phyloP scores from a whole-genome alignment of 2,888 invertebrate species.

The Philereme vetulata region DNA sequence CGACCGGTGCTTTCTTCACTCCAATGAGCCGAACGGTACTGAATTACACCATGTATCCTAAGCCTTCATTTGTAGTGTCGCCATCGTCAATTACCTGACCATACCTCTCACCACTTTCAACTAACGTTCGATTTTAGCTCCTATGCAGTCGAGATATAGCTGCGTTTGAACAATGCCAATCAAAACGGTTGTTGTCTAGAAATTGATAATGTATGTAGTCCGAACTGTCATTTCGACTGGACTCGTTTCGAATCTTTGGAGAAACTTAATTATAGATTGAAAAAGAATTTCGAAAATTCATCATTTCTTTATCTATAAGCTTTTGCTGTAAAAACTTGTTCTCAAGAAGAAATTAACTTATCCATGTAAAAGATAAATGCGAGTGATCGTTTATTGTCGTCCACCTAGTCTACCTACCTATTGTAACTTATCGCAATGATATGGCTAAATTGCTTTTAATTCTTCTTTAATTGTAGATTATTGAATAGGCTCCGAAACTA shows the following conservation, averaged over 20 bases:
- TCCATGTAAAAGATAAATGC: conserved; percentile 10
- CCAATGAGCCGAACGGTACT: conserved; percentile 79
- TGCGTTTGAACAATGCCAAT: conserved; percentile 32
- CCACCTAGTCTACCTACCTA: conserved; percentile 6
- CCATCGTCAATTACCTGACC: conserved; percentile 67
- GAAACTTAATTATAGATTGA: conserved; percentile 60
- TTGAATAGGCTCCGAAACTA: too few species aligned
- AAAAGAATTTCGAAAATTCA: conserved; percentile 7
- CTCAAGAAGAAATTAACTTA: background rate
- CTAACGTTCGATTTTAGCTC: conserved; percentile 25
- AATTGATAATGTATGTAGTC: conserved; percentile 62
- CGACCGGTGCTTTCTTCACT: conserved; percentile 79
- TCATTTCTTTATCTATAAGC: too few species aligned
- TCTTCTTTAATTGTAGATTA: too few species aligned
- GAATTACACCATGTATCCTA: conserved; percentile 72
- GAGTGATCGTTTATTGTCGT: conserved; percentile 8
- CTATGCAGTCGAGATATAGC: conserved; percentile 17
- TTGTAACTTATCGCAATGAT: background rate
- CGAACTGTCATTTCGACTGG: conserved; percentile 54
- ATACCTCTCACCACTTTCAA: conserved; percentile 37
- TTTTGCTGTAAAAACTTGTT: too few species aligned
- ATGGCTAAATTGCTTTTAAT: background rate
- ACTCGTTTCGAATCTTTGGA: conserved; percentile 55
- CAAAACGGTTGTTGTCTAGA: conserved; percentile 61
- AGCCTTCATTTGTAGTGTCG: conserved; percentile 76